phyloP scores from a whole-genome alignment of 2,888 invertebrate species.

The Catocala sponsa region DNA sequence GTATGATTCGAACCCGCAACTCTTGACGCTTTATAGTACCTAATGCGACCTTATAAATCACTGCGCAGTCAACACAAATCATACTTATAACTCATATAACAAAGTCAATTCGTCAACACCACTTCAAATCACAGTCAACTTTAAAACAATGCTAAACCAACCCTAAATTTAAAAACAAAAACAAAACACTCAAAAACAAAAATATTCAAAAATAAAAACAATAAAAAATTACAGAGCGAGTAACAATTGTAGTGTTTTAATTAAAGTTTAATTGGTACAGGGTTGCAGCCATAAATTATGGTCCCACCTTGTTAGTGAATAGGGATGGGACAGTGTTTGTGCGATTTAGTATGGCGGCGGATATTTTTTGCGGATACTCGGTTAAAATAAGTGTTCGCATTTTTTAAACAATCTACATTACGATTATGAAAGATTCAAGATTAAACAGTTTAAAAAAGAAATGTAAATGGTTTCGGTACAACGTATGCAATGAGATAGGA shows the following conservation, averaged over 20 bases:
- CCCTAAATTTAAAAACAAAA: slow-evolving; percentile 3
- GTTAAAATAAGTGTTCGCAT: neutral
- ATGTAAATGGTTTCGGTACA: too few species aligned
- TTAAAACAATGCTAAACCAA: slow-evolving; percentile 11
- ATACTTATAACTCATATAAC: too few species aligned
- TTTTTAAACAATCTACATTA: neutral
- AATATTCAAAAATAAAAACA: slow-evolving; percentile 31
- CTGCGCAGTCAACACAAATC: too few species aligned
- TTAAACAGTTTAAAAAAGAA: too few species aligned
- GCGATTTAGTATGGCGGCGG: neutral
- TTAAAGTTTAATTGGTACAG: slow-evolving; percentile 58
- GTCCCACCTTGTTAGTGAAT: slow-evolving; percentile 33
- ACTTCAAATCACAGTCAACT: neutral
- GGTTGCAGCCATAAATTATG: slow-evolving; percentile 54
- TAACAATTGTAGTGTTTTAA: slow-evolving; percentile 53
- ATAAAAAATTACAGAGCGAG: slow-evolving; percentile 36
- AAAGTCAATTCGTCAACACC: neutral
- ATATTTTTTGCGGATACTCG: slow-evolving; percentile 29
- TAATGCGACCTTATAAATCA: too few species aligned
- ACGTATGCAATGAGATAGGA: too few species aligned
- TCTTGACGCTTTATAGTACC: too few species aligned
- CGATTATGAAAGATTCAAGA: too few species aligned
- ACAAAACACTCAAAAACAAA: slow-evolving; percentile 16
- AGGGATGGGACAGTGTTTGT: slow-evolving; percentile 26
- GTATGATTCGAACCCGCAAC: too few species aligned